Percentiles rank a stretch among this genome's conserved stretches.
phyloP scores from a whole-genome alignment of 37 sponge, comb jelly and placozoan genomes.

The Mnemiopsis leidyi region DNA sequence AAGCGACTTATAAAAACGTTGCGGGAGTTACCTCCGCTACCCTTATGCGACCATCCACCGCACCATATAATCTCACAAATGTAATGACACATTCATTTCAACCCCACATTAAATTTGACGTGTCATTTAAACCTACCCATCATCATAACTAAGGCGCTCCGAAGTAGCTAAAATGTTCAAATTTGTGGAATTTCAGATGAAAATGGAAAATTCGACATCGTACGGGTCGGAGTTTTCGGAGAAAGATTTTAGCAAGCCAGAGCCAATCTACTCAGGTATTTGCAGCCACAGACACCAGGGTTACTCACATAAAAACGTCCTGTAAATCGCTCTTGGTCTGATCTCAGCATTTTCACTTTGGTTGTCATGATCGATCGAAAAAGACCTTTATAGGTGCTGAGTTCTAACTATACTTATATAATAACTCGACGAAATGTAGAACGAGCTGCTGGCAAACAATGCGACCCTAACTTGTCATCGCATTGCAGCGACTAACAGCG shows the following conservation, averaged over 20 bases:
- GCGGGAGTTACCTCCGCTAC: background rate
- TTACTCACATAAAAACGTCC: too few species aligned
- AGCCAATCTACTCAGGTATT: constrained; percentile 44
- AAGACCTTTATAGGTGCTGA: background rate
- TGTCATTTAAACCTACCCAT: background rate
- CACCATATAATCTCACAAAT: constrained; percentile 37
- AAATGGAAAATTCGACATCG: constrained; percentile 24
- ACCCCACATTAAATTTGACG: background rate
- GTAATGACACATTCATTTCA: constrained; percentile 3
- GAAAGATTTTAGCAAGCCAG: constrained; percentile 56
- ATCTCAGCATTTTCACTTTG: background rate
- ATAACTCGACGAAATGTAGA: background rate
- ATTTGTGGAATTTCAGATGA: constrained; percentile 30
- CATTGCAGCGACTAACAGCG: constrained; percentile 31
- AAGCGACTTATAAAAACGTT: constrained; percentile 1
- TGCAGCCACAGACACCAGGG: too few species aligned
- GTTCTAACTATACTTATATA: background rate
- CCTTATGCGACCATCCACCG: constrained; percentile 37
- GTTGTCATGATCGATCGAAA: background rate
- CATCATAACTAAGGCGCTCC: too few species aligned
- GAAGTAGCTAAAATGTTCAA: background rate
- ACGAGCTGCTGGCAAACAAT: background rate
- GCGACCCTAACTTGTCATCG: too few species aligned
- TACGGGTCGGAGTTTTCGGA: constrained; percentile 15
- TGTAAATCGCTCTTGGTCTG: too few species aligned